Evolutionary conservation across 2,888 invertebrate genomes (phyloP).

Genomic region (Leucophenga maculata): DNA sequence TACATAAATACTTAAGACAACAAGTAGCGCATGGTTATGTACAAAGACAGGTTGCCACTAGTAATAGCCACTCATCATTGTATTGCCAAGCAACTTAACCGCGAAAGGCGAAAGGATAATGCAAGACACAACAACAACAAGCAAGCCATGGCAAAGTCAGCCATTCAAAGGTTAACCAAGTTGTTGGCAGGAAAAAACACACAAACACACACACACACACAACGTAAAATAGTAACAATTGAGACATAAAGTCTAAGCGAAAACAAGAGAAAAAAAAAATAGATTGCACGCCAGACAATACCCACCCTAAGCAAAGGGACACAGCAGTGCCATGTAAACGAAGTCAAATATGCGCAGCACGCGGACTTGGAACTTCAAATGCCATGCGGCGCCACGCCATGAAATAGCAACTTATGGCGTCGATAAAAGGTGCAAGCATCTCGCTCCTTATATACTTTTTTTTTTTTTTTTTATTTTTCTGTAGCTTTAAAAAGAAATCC

Average conservation of each 20-base stretch:
- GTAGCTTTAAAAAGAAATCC: no score
- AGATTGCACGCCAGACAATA: not conserved
- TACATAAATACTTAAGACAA: not conserved
- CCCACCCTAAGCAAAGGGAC: not conserved
- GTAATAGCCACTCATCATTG: constrained; percentile 15
- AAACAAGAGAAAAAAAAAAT: not conserved
- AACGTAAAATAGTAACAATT: not conserved
- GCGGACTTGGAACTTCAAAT: no score
- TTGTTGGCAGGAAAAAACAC: not conserved
- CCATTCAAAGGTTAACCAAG: no score
- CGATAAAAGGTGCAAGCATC: constrained; percentile 20
- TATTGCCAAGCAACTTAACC: not conserved
- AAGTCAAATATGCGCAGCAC: no score
- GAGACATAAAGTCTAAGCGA: not conserved
- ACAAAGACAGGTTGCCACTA: not conserved
- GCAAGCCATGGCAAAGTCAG: not conserved
- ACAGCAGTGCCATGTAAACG: not conserved
- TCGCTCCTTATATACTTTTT: not conserved
- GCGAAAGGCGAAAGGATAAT: not conserved
- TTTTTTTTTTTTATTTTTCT: not conserved
- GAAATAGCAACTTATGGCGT: not conserved
- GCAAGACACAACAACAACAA: constrained; percentile 1
- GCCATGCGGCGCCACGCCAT: constrained; percentile 11
- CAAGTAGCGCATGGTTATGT: not conserved
- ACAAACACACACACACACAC: not conserved